These are phyloP conservation scores for Eulithis prunata DNA, from an alignment of 2,888 invertebrate genomes.

Conservation along the genomic window DNA sequence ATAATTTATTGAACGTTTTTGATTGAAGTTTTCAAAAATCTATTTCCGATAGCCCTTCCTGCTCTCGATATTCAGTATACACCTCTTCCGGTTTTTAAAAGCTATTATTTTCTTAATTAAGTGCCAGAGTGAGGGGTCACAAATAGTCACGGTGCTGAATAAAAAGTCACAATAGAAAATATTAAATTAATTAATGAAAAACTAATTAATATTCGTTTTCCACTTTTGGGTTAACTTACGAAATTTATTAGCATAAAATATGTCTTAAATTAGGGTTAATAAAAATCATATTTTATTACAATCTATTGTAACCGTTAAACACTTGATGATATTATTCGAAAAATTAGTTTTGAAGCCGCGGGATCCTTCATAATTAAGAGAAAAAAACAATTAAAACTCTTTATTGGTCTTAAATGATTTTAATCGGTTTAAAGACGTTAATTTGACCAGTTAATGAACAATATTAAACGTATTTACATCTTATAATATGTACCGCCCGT, in stretches of 20 bases:
- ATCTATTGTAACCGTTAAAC: constrained; percentile 9
- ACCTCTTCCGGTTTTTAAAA: constrained; percentile 58
- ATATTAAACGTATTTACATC: constrained; percentile 36
- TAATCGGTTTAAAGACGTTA: constrained; percentile 37
- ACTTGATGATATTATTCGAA: constrained; percentile 29
- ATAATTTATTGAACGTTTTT: constrained; percentile 62
- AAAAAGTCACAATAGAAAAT: no score
- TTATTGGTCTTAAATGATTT: constrained; percentile 40
- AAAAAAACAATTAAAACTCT: constrained; percentile 40
- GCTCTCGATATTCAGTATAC: constrained; percentile 42
- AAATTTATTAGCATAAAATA: neutral
- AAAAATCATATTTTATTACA: constrained; percentile 13
- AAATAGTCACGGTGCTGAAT: no score
- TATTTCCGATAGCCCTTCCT: constrained; percentile 79
- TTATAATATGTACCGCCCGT: constrained; percentile 45
- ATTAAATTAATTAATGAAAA: no score
- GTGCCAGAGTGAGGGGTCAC: constrained; percentile 15
- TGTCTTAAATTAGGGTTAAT: constrained; percentile 5
- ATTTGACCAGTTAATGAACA: constrained; percentile 35
- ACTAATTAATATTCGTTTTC: no score
- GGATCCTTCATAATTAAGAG: constrained; percentile 35
- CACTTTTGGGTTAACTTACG: neutral
- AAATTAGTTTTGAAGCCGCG: constrained; percentile 31
- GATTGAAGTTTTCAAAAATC: constrained; percentile 76
- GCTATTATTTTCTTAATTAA: constrained; percentile 56